These are phyloP conservation scores for Tachystola acroxantha DNA, from an alignment of 2,888 invertebrate genomes.

Conservation along the genomic window DNA sequence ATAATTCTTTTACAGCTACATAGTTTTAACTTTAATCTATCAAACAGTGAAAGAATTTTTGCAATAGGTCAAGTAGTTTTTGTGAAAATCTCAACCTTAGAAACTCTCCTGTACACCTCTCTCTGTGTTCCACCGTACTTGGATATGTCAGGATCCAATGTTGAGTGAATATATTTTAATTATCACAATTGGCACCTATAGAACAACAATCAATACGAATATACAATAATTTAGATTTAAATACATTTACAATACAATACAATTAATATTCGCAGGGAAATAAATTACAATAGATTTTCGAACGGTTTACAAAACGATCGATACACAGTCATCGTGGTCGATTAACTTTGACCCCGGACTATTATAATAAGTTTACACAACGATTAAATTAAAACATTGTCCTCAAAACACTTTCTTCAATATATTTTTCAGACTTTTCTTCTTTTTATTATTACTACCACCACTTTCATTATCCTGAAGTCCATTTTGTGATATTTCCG, in stretches of 20 bases:
- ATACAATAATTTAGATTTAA: slow-evolving; percentile 42
- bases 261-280: slow-evolving; percentile 46
- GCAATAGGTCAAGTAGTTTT: too few relatives aligned
- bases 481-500: slow-evolving; percentile 62
- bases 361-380: too few relatives aligned
- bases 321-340: too few relatives aligned
- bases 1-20: too few relatives aligned
- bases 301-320: slow-evolving; percentile 13
- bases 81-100: too few relatives aligned
- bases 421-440: slow-evolving; percentile 85
- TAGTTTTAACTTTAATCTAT: too few relatives aligned
- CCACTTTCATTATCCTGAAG: slow-evolving; percentile 42
- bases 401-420: slow-evolving; percentile 88
- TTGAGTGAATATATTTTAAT: too few relatives aligned
- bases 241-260: slow-evolving; percentile 18
- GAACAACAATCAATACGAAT: slow-evolving; percentile 51
- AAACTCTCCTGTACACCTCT: too few relatives aligned
- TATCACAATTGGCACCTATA: slow-evolving; percentile 76
- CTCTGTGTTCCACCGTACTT: too few relatives aligned
- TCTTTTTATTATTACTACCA: slow-evolving; percentile 71
- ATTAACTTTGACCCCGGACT: too few relatives aligned
- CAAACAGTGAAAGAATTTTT: too few relatives aligned
- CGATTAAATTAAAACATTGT: slow-evolving; percentile 25
- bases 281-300: slow-evolving; percentile 13
- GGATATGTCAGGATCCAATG: too few relatives aligned